A percentile compares a stretch with the other conserved stretches of the same genome.
phyloP scores from a whole-genome alignment of 2,797 vertebrate genomes.

The Florisuga fusca region DNA sequence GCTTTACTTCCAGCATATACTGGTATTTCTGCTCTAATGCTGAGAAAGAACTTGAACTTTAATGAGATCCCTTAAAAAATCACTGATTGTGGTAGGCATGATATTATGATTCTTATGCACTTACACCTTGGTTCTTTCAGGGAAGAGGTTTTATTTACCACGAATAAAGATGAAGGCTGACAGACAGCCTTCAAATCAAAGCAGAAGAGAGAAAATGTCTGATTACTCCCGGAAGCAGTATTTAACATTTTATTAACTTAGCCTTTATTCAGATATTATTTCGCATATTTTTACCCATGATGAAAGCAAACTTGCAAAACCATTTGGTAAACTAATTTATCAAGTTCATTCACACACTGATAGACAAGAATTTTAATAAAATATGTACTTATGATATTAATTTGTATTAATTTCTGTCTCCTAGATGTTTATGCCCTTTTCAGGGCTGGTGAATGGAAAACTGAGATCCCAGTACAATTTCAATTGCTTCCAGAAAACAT shows the following conservation, averaged over 20 bases:
- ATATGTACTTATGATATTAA: slow-evolving; percentile 19
- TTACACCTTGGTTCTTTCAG: slow-evolving; percentile 41
- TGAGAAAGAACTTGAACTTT: slow-evolving; percentile 42
- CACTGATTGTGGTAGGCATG: slow-evolving; percentile 25
- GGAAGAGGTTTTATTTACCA: slow-evolving; percentile 56
- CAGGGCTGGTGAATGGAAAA: neutral
- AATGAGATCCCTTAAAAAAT: slow-evolving; percentile 35
- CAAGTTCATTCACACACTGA: neutral
- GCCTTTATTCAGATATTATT: slow-evolving; percentile 52
- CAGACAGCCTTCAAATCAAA: slow-evolving; percentile 56
- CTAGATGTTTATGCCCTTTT: neutral
- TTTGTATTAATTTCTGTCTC: slow-evolving; percentile 23
- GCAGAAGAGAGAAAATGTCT: slow-evolving; percentile 18
- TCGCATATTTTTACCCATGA: slow-evolving; percentile 33
- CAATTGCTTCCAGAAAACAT: neutral
- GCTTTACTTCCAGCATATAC: neutral
- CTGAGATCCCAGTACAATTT: neutral
- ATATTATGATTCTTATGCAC: neutral
- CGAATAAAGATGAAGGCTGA: slow-evolving; percentile 42
- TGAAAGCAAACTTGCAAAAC: slow-evolving; percentile 42
- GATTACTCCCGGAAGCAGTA: slow-evolving; percentile 27
- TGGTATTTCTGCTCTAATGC: slow-evolving; percentile 14
- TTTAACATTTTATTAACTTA: slow-evolving; percentile 51
- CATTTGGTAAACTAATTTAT: slow-evolving; percentile 24
- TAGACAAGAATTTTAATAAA: slow-evolving; percentile 38